Conservation (phyloP, 2,797 vertebrate species). For the Myotis myotis region DNA sequence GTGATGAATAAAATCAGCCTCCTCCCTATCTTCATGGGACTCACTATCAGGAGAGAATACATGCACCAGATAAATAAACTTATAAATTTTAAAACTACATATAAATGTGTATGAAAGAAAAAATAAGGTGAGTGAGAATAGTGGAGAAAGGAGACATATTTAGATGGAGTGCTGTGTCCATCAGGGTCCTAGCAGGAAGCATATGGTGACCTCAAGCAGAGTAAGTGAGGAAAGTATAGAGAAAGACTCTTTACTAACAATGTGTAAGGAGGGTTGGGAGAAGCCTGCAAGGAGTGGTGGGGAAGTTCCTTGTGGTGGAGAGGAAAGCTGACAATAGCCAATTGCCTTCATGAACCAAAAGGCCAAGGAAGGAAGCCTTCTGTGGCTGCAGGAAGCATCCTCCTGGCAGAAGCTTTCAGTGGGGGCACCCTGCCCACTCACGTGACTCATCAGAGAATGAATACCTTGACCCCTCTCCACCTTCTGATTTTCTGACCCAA, state of each 20-base stretch:
- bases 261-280: neutral
- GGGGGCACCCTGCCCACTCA: too few relatives aligned
- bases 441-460: neutral
- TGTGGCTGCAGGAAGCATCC: neutral
- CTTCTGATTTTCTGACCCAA: neutral
- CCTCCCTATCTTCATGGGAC: neutral
- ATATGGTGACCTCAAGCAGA: neutral
- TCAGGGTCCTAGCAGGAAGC: neutral
- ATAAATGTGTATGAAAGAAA: neutral
- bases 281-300: neutral
- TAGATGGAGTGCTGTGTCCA: neutral
- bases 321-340: neutral
- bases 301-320: neutral
- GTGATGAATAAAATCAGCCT: neutral
- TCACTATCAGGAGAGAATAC: neutral
- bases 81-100: neutral
- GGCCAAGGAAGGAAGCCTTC: neutral
- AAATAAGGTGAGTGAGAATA: neutral
- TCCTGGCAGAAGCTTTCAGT: neutral
- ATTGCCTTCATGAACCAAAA: neutral
- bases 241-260: neutral
- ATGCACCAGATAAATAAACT: neutral
- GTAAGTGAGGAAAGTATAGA: neutral
- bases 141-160: neutral
- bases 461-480: neutral